Conservation (phyloP, 2,797 vertebrate genomes). For the Dallia pectoralis region DNA sequence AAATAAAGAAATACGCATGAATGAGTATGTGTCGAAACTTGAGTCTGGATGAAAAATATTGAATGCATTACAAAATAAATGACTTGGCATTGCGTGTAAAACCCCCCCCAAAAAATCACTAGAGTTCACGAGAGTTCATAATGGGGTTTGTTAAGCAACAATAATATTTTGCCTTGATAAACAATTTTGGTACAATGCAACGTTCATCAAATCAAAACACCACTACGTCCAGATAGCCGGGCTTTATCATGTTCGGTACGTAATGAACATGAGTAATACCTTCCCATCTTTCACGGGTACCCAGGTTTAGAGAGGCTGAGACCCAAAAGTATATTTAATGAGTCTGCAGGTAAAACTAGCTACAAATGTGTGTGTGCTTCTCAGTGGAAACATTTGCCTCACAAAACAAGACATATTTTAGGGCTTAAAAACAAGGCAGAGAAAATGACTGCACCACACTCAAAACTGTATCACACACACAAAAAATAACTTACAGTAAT, state of each 20-base stretch:
- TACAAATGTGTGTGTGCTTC: not conserved
- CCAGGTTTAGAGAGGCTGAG: not conserved
- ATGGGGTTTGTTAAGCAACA: not conserved
- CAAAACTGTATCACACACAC: not conserved
- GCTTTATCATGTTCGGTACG: not conserved
- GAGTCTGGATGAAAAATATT: no score
- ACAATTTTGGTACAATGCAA: not conserved
- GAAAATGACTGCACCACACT: no score
- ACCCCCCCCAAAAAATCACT: no score
- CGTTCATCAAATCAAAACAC: not conserved
- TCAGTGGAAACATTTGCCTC: conserved; percentile 35
- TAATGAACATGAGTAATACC: not conserved
- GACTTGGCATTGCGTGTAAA: no score
- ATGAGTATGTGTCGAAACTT: no score
- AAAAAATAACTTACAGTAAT: conserved; percentile 86
- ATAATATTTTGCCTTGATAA: not conserved
- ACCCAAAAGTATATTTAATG: not conserved
- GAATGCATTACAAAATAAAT: no score
- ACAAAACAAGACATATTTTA: conserved; percentile 7
- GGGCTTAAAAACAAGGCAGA: not conserved
- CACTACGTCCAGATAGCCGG: not conserved
- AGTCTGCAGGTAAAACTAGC: conserved; percentile 9
- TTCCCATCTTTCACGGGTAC: not conserved
- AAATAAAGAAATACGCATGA: no score
- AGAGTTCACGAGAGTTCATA: not conserved